Evolutionary conservation across 2,888 invertebrate genomes (phyloP), one percentile per base, ranked within the genome.

Genomic region (Argynnis bischoffii): DNA sequence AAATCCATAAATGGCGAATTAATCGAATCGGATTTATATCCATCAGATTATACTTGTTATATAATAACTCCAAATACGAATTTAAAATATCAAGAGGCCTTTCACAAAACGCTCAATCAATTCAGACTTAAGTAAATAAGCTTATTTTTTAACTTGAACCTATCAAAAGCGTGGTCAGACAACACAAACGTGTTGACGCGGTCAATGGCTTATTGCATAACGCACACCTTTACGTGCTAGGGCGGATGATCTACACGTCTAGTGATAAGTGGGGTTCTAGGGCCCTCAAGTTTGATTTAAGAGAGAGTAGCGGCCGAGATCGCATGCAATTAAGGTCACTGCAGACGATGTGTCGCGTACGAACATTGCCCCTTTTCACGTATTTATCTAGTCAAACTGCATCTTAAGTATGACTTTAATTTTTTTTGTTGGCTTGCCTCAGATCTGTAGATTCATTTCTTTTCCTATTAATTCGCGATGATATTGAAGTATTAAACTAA

Each of bases 241-340:
- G 86, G 83, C 86, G 80, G 85, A 84, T 86, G 82, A 81, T 84
- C 84, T 79, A 76, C 74, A 77, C 81, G 79, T 79, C 75, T 75
- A 71, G 77, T 75, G 78, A 81, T 83, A 92, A 89, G 90, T 91
- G 79, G 90, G 88, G 87, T 83, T 92, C 85, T 89, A 90, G 92
- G 92, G 89, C 91, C 86, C 78, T 80, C 79, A 77, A 89, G 90
- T 84, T 92, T 92, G 90, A 89, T 89, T 92, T 91, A 85, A 92
- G 91, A 91, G 91, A 92, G 91, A 92, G 90, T 86, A 90, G 85
- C 78, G 87, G 77, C 91, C 88, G 82, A 88, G 88, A 88, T 89
- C 79, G 82, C 80, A 74, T 75, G 82, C 83, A 87, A 92, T 92
- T 92, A 92, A 84, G 92, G 91, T 86, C 91, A 88, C 72, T 85